Evolutionary conservation across 2,797 vertebrate genomes (phyloP).

Genomic region (Heteromormyrus szaboi): DNA sequence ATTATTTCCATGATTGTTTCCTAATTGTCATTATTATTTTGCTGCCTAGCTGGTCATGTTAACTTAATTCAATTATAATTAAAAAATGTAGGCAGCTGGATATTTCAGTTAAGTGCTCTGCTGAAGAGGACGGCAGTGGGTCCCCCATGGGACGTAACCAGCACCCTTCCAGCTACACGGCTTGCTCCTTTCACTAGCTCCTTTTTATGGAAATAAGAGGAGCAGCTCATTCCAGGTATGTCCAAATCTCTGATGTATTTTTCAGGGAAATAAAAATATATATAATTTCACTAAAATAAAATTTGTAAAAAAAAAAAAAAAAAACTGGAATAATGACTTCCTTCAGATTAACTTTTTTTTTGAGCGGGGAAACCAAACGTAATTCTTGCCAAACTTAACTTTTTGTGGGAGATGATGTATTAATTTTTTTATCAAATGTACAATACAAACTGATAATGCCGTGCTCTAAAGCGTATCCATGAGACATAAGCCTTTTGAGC

Average conservation of each 20-base stretch:
- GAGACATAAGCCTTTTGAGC: constrained; percentile 61
- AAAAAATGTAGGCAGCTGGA: constrained; percentile 8
- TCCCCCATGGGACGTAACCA: background rate
- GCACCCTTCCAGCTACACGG: background rate
- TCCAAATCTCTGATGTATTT: background rate
- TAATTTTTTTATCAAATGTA: background rate
- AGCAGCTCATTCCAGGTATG: background rate
- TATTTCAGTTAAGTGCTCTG: constrained; percentile 3
- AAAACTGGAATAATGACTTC: constrained; percentile 35
- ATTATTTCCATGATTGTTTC: constrained; percentile 11
- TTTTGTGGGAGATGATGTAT: background rate
- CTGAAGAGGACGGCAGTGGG: background rate
- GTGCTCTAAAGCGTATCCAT: constrained; percentile 61
- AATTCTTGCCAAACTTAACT: constrained; percentile 51
- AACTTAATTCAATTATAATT: constrained; percentile 4
- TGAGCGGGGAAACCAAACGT: constrained; percentile 48
- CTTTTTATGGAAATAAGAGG: background rate
- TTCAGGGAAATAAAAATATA: background rate
- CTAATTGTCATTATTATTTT: constrained; percentile 12
- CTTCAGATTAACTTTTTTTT: background rate
- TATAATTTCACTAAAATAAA: background rate
- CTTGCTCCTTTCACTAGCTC: background rate
- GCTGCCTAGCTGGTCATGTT: constrained; percentile 11
- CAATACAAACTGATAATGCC: constrained; percentile 61
- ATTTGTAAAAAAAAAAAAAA: background rate